phyloP scores from a whole-genome alignment of 2,888 invertebrate genomes.

The Elgonia sp. region DNA sequence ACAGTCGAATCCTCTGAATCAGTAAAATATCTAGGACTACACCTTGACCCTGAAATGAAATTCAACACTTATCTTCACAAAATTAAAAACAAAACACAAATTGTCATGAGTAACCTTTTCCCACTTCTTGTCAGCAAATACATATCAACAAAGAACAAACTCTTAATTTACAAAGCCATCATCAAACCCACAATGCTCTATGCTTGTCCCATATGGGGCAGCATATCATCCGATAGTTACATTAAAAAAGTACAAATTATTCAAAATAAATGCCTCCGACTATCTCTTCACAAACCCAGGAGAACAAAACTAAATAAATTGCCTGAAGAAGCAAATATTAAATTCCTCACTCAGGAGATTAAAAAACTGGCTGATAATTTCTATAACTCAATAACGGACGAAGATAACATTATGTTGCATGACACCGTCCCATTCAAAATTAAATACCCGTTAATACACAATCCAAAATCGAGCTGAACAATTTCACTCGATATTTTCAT shows the following conservation, averaged over 20 bases:
- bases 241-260: background rate
- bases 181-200: slow-evolving; percentile 77
- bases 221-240: background rate
- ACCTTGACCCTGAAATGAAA: background rate
- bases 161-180: slow-evolving; percentile 76
- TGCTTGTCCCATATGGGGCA: slow-evolving; percentile 69
- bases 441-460: too few species aligned
- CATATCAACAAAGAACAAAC: slow-evolving; percentile 68
- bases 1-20: too few species aligned
- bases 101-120: background rate
- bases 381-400: background rate
- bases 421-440: too few species aligned
- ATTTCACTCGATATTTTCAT: too few species aligned
- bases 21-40: background rate
- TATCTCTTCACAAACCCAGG: background rate
- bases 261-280: background rate
- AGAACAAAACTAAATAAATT: background rate
- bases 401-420: too few species aligned
- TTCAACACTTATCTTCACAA: background rate
- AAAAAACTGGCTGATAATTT: background rate
- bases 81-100: slow-evolving; percentile 1
- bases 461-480: too few species aligned
- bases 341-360: background rate
- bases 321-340: background rate
- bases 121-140: slow-evolving; percentile 10